Evolutionary conservation across 2,113 vertebrate genomes (phyloP), one percentile per base, ranked within the genome.

Genomic region (Sphaerodactylus townsendi): DNA sequence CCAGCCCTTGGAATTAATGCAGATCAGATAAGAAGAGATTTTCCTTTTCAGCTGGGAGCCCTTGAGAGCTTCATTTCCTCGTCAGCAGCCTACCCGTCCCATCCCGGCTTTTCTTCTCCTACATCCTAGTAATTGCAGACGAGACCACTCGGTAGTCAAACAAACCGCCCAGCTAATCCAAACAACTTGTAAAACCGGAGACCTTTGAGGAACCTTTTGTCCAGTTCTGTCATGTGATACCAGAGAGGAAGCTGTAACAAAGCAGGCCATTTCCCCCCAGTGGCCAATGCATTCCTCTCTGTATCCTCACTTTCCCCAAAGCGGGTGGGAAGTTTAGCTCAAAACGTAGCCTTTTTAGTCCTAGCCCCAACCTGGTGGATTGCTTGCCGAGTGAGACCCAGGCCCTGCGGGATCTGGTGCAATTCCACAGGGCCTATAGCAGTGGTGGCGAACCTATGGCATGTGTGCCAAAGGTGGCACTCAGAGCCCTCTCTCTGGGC

Each of bases 101-200:
- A 41, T 72, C 68, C 37, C 41, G 23, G 35, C n/a, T 62, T 81
- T 72, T 8, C 37, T 35, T 14, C 37, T 33, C 15, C 13, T 1
- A 73, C 37, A 39, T 82, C 66, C 66, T 68, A 14, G 14, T 68
- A 15, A 33, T 4, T 15, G n/a, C 65, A 3, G 33, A 35, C 50
- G 39, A 28, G 35, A 56, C 39, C 35, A 7, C 9, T n/a, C 2
- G 50, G 50, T 81, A 30, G 50, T 39, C 80, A 82, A 82, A 82
- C 35, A 82, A 82, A 72, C 80, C 80, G 39, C 69, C 80, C 25
- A 82, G 50, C 44, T n/a, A 53, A 44, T 21, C 37, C 69, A 82
- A 72, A 82, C 69, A 82, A n/a, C 17, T 11, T 72, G 10, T n/a
- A n/a, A 59, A 59, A 8, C 37, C 10, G 2, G 7, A 5, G 46